These are phyloP conservation scores for Squalus acanthias DNA, from an alignment of 2,797 vertebrate genomes.

Conservation along the genomic window DNA sequence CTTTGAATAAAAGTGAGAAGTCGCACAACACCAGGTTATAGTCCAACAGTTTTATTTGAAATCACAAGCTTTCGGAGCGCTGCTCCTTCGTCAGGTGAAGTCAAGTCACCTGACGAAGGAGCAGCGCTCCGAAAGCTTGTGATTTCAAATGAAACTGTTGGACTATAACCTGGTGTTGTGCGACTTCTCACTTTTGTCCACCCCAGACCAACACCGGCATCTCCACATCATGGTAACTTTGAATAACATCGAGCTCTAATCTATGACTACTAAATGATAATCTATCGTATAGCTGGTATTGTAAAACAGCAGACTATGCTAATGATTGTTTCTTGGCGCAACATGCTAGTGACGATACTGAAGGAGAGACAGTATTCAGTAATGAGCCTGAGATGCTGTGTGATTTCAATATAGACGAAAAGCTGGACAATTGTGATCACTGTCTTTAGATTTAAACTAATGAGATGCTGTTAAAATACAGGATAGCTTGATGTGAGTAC, in stretches of 20 bases:
- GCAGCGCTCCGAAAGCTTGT: no score
- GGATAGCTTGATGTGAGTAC: neutral
- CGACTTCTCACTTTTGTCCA: no score
- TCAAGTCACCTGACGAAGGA: no score
- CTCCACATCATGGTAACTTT: neutral
- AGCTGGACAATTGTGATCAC: neutral
- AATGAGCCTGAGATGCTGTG: neutral
- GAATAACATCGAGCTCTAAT: neutral
- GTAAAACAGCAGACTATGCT: neutral
- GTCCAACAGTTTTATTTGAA: no score
- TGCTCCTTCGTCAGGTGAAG: no score
- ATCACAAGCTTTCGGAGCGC: no score
- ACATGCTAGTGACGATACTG: neutral
- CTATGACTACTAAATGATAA: neutral
- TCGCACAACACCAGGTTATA: no score
- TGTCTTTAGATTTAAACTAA: neutral
- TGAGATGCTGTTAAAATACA: neutral
- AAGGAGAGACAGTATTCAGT: neutral
- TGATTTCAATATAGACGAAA: neutral
- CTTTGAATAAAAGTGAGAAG: neutral
- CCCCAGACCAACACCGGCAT: no score
- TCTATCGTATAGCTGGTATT: neutral
- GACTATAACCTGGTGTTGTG: no score
- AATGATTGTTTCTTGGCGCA: neutral
- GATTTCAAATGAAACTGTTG: no score